Evolutionary conservation across 2,113 vertebrate genomes (phyloP).

Genomic region (Oplegnathus fasciatus): DNA sequence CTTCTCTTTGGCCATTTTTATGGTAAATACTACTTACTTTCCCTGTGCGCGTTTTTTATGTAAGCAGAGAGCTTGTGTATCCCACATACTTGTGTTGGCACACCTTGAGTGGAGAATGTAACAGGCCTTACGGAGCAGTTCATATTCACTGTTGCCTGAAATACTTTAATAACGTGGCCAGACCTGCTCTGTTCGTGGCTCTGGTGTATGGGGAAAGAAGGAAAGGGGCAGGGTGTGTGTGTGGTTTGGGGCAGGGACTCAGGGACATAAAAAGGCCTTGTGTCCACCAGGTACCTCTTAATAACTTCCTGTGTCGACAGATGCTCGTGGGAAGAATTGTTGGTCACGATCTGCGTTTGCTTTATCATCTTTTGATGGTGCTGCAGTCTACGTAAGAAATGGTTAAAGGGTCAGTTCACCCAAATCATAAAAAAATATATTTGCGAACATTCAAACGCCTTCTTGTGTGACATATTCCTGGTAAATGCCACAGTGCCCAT

Average conservation of each 20-base stretch:
- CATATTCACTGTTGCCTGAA: constrained; percentile 1
- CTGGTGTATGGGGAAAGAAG: constrained; percentile 45
- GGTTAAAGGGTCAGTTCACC: constrained; percentile 3
- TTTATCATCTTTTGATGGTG: not conserved
- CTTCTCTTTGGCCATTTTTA: not conserved
- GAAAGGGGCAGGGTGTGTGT: constrained; percentile 49
- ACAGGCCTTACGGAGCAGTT: constrained; percentile 9
- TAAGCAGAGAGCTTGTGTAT: constrained; percentile 3
- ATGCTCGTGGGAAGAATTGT: constrained; percentile 25
- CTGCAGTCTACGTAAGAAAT: not conserved
- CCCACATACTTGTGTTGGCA: constrained; percentile 1
- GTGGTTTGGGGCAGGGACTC: constrained; percentile 58
- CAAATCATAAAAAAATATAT: not conserved
- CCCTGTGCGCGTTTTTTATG: not conserved
- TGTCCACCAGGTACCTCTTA: constrained; percentile 67
- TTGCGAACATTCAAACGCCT: not conserved
- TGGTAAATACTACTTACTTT: not conserved
- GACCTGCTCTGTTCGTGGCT: constrained; percentile 69
- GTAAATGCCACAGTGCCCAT: not conserved
- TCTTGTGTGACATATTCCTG: not conserved
- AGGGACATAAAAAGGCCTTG: constrained; percentile 45
- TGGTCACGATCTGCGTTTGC: not conserved
- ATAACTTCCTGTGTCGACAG: constrained; percentile 26
- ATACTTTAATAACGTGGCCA: constrained; percentile 26
- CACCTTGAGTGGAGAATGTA: constrained; percentile 24